Evolutionary conservation across 23 tunicate genomes (phyloP).

Genomic region (Styela clava): DNA sequence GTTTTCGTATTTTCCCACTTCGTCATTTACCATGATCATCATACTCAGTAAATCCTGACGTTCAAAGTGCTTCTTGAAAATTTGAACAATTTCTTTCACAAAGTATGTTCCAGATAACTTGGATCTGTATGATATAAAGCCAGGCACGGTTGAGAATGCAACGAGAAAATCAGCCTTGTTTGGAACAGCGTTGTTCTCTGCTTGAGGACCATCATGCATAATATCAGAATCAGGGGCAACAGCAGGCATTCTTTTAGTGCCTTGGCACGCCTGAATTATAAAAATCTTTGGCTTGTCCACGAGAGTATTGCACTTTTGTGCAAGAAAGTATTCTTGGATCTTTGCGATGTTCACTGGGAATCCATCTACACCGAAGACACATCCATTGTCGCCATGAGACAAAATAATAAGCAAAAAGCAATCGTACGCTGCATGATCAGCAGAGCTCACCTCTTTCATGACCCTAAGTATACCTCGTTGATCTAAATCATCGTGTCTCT

Average conservation of each 20-base stretch:
- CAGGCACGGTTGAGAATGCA: constrained; percentile 80
- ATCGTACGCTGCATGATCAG: constrained; percentile 44
- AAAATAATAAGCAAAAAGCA: constrained; percentile 46
- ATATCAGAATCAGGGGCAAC: constrained; percentile 23
- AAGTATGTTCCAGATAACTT: constrained; percentile 39
- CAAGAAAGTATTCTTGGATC: constrained; percentile 33
- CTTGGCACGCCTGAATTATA: constrained; percentile 86
- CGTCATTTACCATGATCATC: constrained; percentile 63
- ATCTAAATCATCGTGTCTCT: constrained; percentile 37
- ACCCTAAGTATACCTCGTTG: constrained; percentile 23
- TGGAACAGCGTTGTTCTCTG: constrained; percentile 7
- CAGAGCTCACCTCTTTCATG: constrained; percentile 7
- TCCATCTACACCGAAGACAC: constrained; percentile 74
- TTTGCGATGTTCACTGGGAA: constrained; percentile 20
- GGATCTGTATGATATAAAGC: constrained; percentile 50
- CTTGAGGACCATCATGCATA: constrained; percentile 24
- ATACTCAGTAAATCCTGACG: constrained; percentile 27
- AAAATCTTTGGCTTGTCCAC: constrained; percentile 68
- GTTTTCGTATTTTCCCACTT: constrained; percentile 27
- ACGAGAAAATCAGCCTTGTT: constrained; percentile 44
- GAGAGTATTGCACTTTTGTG: constrained; percentile 47
- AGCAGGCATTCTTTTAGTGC: constrained; percentile 48
- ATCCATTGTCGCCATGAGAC: constrained; percentile 72
- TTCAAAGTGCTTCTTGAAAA: constrained; percentile 13
- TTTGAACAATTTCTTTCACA: constrained; percentile 42